phyloP scores from a whole-genome alignment of 2,113 vertebrate genomes.

The Dasyurus viverrinus region DNA sequence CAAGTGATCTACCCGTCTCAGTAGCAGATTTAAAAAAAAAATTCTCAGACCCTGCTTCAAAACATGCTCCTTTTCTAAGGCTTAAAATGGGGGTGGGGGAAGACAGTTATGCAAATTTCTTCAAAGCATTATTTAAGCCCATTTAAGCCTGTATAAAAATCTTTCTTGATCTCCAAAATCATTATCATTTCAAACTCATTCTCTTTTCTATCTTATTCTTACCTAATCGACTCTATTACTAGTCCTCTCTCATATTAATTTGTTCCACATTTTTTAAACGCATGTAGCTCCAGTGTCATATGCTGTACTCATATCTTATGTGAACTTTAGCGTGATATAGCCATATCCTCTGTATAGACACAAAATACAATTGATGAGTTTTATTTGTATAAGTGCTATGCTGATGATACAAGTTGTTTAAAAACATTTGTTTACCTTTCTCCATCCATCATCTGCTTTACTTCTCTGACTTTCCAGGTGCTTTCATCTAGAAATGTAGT shows the following conservation, averaged over 20 bases:
- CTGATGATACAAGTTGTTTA: background rate
- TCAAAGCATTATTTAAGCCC: background rate
- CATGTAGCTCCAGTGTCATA: background rate
- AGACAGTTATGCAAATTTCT: conserved; percentile 24
- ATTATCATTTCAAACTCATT: conserved; percentile 1
- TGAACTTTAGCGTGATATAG: background rate
- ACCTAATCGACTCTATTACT: background rate
- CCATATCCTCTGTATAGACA: background rate
- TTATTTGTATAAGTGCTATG: background rate
- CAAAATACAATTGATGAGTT: background rate
- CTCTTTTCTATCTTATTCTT: conserved; percentile 19
- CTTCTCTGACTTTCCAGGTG: background rate
- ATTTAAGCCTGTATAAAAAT: conserved; percentile 1
- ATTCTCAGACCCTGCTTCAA: no score
- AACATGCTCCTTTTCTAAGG: no score
- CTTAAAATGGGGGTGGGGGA: background rate
- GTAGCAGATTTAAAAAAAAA: no score
- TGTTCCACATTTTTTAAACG: conserved; percentile 12
- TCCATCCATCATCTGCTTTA: background rate
- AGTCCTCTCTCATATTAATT: background rate
- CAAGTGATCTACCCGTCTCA: no score
- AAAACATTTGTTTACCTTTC: background rate
- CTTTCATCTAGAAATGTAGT: background rate
- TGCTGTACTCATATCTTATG: background rate
- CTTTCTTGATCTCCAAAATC: conserved; percentile 20